These are phyloP conservation scores for Zelostemma sp. DNA, from an alignment of 1,140 invertebrate species.

Conservation along the genomic window DNA sequence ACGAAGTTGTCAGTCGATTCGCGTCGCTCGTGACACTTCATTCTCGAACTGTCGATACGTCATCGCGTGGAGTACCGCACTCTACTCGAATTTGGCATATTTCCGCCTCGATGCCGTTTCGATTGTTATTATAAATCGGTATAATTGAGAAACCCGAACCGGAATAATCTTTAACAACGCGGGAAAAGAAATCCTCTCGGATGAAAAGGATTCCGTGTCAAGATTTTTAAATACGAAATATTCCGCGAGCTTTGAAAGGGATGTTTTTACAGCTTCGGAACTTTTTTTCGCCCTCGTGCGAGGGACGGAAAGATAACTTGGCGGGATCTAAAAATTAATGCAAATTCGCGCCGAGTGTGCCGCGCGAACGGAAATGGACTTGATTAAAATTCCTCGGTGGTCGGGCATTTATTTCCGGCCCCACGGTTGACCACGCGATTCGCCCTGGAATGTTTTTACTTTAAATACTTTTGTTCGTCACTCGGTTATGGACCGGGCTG, in stretches of 20 bases:
- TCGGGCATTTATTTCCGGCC: conserved; percentile 49
- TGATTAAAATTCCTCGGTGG: conserved; percentile 54
- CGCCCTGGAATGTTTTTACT: conserved; percentile 47
- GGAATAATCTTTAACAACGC: no score
- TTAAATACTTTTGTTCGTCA: conserved; percentile 48
- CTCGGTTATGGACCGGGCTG: conserved; percentile 16
- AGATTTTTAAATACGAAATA: neutral
- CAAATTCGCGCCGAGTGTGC: conserved; percentile 34
- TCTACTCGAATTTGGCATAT: no score
- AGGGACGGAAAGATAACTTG: conserved; percentile 27
- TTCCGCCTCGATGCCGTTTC: no score
- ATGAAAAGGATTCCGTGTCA: no score
- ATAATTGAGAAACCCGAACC: no score
- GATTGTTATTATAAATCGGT: no score
- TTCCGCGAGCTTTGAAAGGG: conserved; percentile 3
- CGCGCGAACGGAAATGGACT: conserved; percentile 45
- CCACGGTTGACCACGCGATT: conserved; percentile 36
- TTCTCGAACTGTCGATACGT: conserved; percentile 23
- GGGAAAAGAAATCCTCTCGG: no score
- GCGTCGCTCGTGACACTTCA: conserved; percentile 14
- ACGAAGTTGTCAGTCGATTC: neutral
- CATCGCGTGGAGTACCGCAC: neutral
- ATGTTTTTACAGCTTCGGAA: conserved; percentile 29
- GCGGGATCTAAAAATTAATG: conserved; percentile 48
- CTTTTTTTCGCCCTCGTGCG: conserved; percentile 12